phyloP scores from a whole-genome alignment of 2,113 vertebrate species.

The Oceanodroma tethys region DNA sequence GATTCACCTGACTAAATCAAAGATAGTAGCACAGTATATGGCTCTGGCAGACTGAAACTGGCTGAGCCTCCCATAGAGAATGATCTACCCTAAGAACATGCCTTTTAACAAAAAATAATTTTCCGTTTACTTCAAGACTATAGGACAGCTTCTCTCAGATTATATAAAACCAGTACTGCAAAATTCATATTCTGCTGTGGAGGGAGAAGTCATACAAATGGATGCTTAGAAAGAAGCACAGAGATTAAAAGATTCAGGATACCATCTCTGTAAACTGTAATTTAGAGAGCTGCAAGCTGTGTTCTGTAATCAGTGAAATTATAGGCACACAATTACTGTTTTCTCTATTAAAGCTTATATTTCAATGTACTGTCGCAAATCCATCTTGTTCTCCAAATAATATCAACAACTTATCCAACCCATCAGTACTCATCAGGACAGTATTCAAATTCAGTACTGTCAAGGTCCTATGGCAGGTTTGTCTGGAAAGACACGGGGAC shows the following conservation, averaged over 20 bases:
- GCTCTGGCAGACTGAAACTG: not conserved
- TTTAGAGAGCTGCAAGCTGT: slow-evolving; percentile 50
- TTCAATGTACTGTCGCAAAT: slow-evolving; percentile 16
- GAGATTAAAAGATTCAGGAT: slow-evolving; percentile 24
- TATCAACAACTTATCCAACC: not conserved
- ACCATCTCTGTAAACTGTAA: slow-evolving; percentile 48
- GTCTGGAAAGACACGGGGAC: not conserved
- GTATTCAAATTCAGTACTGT: not conserved
- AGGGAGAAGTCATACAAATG: not conserved
- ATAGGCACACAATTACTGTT: slow-evolving; percentile 52
- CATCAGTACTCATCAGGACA: not conserved
- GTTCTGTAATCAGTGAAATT: slow-evolving; percentile 67
- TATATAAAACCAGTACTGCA: not conserved
- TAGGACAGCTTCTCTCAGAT: not conserved
- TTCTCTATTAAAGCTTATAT: slow-evolving; percentile 50
- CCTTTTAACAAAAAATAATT: not conserved
- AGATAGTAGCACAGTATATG: not conserved
- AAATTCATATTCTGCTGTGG: not conserved
- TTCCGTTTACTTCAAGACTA: not conserved
- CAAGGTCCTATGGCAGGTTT: not conserved
- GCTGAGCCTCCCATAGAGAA: not conserved
- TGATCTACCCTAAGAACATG: not conserved
- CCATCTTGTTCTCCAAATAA: slow-evolving; percentile 9
- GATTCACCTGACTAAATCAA: not conserved
- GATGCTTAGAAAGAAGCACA: not conserved